phyloP scores from a whole-genome alignment of 2,797 vertebrate genomes.

The Triplophysa bombifrons region DNA sequence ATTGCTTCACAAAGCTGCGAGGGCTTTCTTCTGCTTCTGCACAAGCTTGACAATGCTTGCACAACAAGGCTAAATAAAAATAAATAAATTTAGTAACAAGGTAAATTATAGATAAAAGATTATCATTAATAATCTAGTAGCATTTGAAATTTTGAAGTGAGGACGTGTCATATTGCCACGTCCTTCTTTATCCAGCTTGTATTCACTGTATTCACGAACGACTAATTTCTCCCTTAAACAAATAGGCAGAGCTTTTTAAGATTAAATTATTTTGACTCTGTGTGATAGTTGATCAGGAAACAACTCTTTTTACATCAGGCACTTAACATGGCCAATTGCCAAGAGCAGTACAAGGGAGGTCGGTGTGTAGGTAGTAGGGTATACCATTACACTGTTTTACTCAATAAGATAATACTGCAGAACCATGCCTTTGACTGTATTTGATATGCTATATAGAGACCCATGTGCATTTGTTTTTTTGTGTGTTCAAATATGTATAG shows the following conservation, averaged over 20 bases:
- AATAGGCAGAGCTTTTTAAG: neutral
- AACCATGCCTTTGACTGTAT: slow-evolving; percentile 26
- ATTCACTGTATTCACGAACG: neutral
- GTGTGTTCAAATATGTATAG: too few species aligned
- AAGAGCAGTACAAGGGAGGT: slow-evolving; percentile 75
- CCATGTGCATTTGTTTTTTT: neutral
- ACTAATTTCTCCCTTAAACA: neutral
- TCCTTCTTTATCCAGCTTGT: neutral
- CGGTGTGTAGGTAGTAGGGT: slow-evolving; percentile 69
- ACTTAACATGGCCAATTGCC: slow-evolving; percentile 66
- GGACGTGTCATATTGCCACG: too few species aligned
- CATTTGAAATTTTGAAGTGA: too few species aligned
- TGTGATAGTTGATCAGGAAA: slow-evolving; percentile 56
- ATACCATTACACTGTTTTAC: slow-evolving; percentile 70
- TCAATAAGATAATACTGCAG: slow-evolving; percentile 22
- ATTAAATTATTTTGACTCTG: slow-evolving; percentile 49
- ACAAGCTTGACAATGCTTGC: too few species aligned
- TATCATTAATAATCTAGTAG: too few species aligned
- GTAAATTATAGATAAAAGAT: too few species aligned
- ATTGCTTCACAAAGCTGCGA: too few species aligned
- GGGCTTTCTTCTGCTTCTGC: too few species aligned
- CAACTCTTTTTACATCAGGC: slow-evolving; percentile 46
- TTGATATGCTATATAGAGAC: slow-evolving; percentile 17
- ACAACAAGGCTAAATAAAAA: too few species aligned
- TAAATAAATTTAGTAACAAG: too few species aligned